Evolutionary conservation across 2,888 invertebrate genomes (phyloP).

Genomic region (Auanema freiburgensis): DNA sequence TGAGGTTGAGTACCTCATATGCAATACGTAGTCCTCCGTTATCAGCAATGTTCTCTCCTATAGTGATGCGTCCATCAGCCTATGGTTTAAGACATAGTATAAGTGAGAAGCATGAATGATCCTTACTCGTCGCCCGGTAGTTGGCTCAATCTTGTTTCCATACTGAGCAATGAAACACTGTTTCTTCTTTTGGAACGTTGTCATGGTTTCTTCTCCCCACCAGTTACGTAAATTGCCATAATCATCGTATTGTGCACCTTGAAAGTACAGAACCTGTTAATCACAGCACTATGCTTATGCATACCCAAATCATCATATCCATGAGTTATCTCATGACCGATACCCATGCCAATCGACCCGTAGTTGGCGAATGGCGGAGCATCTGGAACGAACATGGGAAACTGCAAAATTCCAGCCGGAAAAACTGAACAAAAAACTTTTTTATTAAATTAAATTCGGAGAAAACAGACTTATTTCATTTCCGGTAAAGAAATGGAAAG

Average conservation of each 20-base stretch:
- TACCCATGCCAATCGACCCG: constrained; percentile 57
- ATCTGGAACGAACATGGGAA: constrained; percentile 51
- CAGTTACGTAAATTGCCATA: constrained; percentile 51
- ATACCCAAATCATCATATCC: constrained; percentile 58
- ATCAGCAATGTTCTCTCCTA: constrained; percentile 60
- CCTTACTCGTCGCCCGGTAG: constrained; percentile 39
- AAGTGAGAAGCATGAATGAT: constrained; percentile 14
- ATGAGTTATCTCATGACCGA: constrained; percentile 60
- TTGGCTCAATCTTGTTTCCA: constrained; percentile 43
- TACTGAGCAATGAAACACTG: constrained; percentile 59
- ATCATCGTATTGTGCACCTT: constrained; percentile 56
- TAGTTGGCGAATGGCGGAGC: constrained; percentile 54
- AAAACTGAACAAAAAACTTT: constrained; percentile 44
- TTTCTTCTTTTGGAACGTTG: constrained; percentile 52
- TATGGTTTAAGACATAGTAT: background rate
- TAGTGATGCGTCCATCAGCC: constrained; percentile 53
- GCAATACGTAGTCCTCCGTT: constrained; percentile 57
- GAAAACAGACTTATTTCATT: constrained; percentile 47
- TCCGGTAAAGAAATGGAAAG: constrained; percentile 52
- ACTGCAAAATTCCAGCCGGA: constrained; percentile 57
- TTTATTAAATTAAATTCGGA: constrained; percentile 8
- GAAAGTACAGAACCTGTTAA: background rate
- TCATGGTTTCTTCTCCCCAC: constrained; percentile 54
- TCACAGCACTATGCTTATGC: constrained; percentile 1
- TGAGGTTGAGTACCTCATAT: constrained; percentile 26